Percentiles rank a stretch among this genome's conserved stretches.
phyloP scores from a whole-genome alignment of 53 echinoderm and acorn worm genomes.

The Holothuria leucospilota region DNA sequence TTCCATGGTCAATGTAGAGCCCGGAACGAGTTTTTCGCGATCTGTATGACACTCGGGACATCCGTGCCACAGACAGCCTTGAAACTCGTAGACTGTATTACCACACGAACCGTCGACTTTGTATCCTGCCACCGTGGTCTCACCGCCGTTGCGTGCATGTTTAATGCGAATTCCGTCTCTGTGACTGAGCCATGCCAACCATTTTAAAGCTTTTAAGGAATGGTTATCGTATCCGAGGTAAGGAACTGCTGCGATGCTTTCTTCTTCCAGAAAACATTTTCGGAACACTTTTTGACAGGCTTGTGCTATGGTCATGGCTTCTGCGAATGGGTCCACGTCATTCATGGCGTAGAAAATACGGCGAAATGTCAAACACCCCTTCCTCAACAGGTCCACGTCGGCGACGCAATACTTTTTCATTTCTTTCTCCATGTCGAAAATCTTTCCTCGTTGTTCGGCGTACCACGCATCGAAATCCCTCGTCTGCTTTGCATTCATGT shows the following conservation, averaged over 20 bases:
- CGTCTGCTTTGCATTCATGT: conserved; percentile 9
- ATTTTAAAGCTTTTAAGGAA: conserved; percentile 40
- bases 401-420: no score
- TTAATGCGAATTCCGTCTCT: conserved; percentile 19
- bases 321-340: conserved; percentile 34
- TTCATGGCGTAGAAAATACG: neutral
- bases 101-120: conserved; percentile 26
- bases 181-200: conserved; percentile 29
- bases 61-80: conserved; percentile 60
- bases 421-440: conserved; percentile 50
- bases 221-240: conserved; percentile 13
- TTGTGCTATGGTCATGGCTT: no score
- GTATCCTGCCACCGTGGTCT: conserved; percentile 22
- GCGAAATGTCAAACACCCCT: conserved; percentile 44
- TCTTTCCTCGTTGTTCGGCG: conserved; percentile 6
- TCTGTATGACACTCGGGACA: conserved; percentile 27
- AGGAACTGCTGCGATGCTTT: conserved; percentile 29
- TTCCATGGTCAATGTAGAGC: neutral
- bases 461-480: conserved; percentile 11
- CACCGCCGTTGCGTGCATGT: conserved; percentile 57
- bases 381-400: conserved; percentile 58
- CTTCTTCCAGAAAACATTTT: conserved; percentile 47
- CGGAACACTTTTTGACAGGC: conserved; percentile 69
- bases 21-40: neutral
- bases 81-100: conserved; percentile 39